A percentile compares a stretch with the other conserved stretches of the same genome.
phyloP scores from a whole-genome alignment of 2,797 vertebrate genomes.

The Danio jaintianensis region DNA sequence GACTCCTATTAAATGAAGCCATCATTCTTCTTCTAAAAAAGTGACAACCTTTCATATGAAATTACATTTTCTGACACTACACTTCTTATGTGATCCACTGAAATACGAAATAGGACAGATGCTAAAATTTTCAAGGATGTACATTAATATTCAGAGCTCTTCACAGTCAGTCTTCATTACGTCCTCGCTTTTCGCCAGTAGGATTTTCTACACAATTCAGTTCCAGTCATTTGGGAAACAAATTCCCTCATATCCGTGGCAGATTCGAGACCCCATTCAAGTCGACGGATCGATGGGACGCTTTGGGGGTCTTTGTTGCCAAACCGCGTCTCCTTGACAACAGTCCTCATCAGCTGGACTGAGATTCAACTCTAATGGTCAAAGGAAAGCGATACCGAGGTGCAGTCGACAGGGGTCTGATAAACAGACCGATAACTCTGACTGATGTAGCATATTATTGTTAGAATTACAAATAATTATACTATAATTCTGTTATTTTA shows the following conservation, averaged over 20 bases:
- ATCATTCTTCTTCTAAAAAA: neutral
- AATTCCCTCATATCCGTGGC: conserved; percentile 35
- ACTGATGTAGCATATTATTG: neutral
- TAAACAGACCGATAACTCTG: conserved; percentile 41
- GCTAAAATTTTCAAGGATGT: neutral
- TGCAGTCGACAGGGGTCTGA: conserved; percentile 43
- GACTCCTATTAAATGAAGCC: too few species aligned
- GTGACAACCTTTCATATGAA: neutral
- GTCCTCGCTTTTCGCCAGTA: neutral
- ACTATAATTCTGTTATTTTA: neutral
- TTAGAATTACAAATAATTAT: neutral
- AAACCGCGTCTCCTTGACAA: conserved; percentile 50
- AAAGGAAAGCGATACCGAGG: conserved; percentile 31
- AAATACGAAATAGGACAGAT: neutral
- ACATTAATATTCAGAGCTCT: conserved; percentile 6
- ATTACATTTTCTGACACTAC: neutral
- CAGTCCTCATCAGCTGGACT: conserved; percentile 38
- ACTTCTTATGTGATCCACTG: neutral
- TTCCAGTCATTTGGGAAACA: conserved; percentile 11
- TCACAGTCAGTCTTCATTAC: neutral
- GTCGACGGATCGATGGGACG: conserved; percentile 46
- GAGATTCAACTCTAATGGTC: conserved; percentile 29
- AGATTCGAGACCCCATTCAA: conserved; percentile 31
- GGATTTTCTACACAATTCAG: neutral
- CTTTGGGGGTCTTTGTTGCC: conserved; percentile 46